Percentiles rank a stretch among this genome's conserved stretches.
Conservation (phyloP, 2,797 vertebrate genomes). For the Gobionotothen gibberifrons region DNA sequence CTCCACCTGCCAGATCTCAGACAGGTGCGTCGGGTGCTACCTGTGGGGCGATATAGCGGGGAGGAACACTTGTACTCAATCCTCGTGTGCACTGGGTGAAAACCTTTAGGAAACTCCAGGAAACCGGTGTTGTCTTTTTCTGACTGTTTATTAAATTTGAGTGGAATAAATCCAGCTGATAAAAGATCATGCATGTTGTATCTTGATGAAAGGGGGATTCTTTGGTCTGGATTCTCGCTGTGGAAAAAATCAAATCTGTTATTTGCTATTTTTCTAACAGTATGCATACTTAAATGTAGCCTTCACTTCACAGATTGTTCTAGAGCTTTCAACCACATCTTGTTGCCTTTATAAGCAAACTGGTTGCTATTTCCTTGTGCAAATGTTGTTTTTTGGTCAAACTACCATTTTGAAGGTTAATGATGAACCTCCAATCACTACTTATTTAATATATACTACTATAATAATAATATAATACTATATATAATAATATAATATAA, state of each 20-base stretch:
- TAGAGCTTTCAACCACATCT: neutral
- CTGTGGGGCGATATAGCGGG: conserved; percentile 86
- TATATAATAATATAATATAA: no score
- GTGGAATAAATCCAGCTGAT: conserved; percentile 46
- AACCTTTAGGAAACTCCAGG: conserved; percentile 84
- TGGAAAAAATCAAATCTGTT: conserved; percentile 24
- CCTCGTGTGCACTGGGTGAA: conserved; percentile 87
- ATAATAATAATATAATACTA: no score
- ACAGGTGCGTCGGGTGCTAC: conserved; percentile 90
- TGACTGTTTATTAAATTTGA: neutral
- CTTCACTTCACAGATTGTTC: no score
- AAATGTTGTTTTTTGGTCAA: neutral
- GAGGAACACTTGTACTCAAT: conserved; percentile 90
- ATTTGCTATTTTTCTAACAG: no score
- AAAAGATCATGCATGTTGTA: conserved; percentile 73
- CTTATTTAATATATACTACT: neutral
- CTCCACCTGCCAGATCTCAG: conserved; percentile 93
- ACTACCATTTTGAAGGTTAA: neutral
- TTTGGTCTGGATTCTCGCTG: conserved; percentile 83
- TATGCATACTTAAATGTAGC: no score
- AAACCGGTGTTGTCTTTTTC: conserved; percentile 68
- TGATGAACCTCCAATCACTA: neutral
- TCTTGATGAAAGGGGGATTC: conserved; percentile 20
- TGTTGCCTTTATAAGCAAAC: neutral
- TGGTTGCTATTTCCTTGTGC: neutral